phyloP scores from a whole-genome alignment of 2,888 invertebrate genomes.

The Crepidodera aurea region DNA sequence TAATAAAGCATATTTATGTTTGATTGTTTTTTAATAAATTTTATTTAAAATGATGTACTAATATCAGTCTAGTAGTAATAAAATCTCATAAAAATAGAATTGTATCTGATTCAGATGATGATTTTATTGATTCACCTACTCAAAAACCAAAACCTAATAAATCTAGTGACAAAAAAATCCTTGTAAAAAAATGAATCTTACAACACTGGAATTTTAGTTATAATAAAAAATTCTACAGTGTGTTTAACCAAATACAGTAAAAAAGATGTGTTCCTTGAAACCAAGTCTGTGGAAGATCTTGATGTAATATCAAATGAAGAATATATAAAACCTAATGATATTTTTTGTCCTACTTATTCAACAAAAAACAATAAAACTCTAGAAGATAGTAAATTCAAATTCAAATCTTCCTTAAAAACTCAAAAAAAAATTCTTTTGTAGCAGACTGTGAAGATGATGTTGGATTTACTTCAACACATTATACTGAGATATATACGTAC shows the following conservation, averaged over 20 bases:
- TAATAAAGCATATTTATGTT: no score
- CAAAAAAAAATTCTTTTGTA: neutral
- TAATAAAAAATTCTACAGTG: conserved; percentile 10
- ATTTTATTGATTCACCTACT: neutral
- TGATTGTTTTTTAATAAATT: no score
- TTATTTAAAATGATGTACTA: no score
- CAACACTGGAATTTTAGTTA: neutral
- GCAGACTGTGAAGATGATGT: conserved; percentile 34
- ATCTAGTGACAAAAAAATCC: conserved; percentile 1
- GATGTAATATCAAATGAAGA: conserved; percentile 12
- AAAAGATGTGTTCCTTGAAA: neutral
- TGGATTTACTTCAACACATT: conserved; percentile 42
- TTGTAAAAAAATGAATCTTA: neutral
- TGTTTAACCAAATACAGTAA: conserved; percentile 5
- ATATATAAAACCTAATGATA: neutral
- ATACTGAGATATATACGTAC: conserved; percentile 34
- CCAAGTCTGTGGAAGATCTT: neutral
- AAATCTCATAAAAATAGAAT: neutral
- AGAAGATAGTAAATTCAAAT: conserved; percentile 8
- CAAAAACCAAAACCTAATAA: conserved; percentile 14
- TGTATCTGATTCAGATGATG: conserved; percentile 20
- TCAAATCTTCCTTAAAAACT: conserved; percentile 5
- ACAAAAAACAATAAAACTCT: neutral
- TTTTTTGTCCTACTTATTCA: neutral
- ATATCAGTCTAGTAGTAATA: neutral